Conservation (phyloP, 2,888 invertebrate species). For the Mythimna vitellina region DNA sequence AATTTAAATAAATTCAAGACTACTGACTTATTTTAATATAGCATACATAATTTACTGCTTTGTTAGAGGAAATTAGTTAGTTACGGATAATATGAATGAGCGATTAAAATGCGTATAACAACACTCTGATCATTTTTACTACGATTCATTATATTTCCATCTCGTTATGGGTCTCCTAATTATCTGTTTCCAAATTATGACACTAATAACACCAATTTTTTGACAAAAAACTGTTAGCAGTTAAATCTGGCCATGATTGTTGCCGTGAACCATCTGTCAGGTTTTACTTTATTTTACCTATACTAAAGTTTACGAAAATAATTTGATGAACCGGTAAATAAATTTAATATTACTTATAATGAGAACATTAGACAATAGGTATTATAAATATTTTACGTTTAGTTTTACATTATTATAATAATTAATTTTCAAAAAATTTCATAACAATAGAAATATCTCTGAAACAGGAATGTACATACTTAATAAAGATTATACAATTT, state of each 20-base stretch:
- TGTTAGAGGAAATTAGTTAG: slow-evolving; percentile 44
- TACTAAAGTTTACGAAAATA: slow-evolving; percentile 20
- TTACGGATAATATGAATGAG: slow-evolving; percentile 26
- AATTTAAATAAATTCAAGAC: slow-evolving; percentile 20
- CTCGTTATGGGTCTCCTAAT: slow-evolving; percentile 7
- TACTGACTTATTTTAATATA: slow-evolving; percentile 32
- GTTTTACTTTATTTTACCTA: slow-evolving; percentile 13
- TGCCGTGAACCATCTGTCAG: background rate
- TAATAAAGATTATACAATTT: slow-evolving; percentile 63
- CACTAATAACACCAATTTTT: slow-evolving; percentile 3
- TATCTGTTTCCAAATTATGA: slow-evolving; percentile 10
- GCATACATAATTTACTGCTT: slow-evolving; percentile 45
- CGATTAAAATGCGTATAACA: slow-evolving; percentile 31
- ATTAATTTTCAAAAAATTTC: slow-evolving; percentile 60
- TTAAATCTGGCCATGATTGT: slow-evolving; percentile 9
- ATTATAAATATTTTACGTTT: slow-evolving; percentile 50
- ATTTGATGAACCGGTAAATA: slow-evolving; percentile 28
- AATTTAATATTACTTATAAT: slow-evolving; percentile 32
- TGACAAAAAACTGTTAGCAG: background rate
- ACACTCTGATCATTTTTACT: slow-evolving; percentile 13
- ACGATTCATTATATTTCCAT: slow-evolving; percentile 3
- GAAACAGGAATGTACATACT: slow-evolving; percentile 71
- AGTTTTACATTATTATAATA: slow-evolving; percentile 40
- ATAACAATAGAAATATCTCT: slow-evolving; percentile 69
- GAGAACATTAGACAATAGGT: slow-evolving; percentile 32